Evolutionary conservation across 2,113 vertebrate genomes (phyloP).

Genomic region (Dromiciops gliroides): DNA sequence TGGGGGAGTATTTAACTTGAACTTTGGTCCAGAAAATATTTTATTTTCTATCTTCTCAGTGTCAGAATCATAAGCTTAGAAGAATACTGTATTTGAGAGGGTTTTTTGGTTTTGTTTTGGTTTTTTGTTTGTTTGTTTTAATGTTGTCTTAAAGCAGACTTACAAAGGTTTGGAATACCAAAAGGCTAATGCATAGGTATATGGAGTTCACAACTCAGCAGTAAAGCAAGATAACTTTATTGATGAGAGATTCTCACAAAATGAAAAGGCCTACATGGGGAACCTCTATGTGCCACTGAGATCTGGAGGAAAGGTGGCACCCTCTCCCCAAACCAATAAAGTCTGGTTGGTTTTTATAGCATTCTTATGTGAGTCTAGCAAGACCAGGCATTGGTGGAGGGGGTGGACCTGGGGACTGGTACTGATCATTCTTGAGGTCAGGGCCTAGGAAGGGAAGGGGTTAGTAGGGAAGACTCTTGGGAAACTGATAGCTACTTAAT

Average conservation of each 20-base stretch:
- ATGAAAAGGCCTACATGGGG: background rate
- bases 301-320: background rate
- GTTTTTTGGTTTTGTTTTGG: too few species aligned
- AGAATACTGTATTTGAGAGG: background rate
- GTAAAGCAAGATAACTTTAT: background rate
- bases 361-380: background rate
- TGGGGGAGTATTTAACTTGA: background rate
- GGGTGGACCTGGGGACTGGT: background rate
- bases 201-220: background rate
- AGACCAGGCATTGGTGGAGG: background rate
- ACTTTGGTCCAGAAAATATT: background rate
- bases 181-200: background rate
- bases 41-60: background rate
- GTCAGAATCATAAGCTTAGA: background rate
- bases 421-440: background rate
- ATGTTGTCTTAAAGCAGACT: background rate
- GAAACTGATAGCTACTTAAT: background rate
- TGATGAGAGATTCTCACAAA: background rate
- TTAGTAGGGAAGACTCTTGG: background rate
- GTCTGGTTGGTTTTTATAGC: background rate
- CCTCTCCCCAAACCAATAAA: background rate
- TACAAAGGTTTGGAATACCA: background rate
- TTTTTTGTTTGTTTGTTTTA: too few species aligned
- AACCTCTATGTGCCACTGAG: background rate
- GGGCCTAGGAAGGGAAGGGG: background rate